Base-by-base conservation (phyloP, 2,113 vertebrate genomes). In the Cairina moschata region DNA sequence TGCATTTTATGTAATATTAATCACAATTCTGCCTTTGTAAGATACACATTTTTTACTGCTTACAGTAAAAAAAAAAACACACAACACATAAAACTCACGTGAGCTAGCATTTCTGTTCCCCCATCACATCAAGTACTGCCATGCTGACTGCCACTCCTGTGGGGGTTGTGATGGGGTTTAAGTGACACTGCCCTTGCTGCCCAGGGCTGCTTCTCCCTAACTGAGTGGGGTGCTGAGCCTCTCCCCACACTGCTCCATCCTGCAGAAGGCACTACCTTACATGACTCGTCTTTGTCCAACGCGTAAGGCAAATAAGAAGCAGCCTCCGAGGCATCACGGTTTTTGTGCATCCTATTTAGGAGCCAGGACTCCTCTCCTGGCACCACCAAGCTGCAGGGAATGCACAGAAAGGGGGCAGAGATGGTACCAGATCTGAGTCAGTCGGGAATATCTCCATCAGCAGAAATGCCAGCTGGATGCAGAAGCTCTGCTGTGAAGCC, bases 11-110 rank as follows among this genome's bases (percentile, higher is more conserved):
- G 28, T 13, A 26, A 36, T 6, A 13, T 13, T 20, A 71, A n/a
- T 38, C 50, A 58, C 9, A 40, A 34, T 21, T 20, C 44, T 60
- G 58, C 9, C 58, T 66, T 74, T 29, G 8, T 10, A 48, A 58
- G 6, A 46, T 0, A 36, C 5, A 55, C 0, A 10, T 3, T 18
- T 82, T 66, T 54, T 44, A 63, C 26, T 55, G 3, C 17, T 63
- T 13, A 68, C 18, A 6, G 22, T 42, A 58, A 80, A 92, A 48
- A 58, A 80, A 92, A 48, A n/a, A n/a, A n/a, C 32, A 29, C 16
- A 40, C 2, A 5, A 2, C 1, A 3, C 3, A 1, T 1, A 71
- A 13, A 21, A 59, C 6, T 72, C 59, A 8, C 3, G 16, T 48
- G 23, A 83, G 54, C 8, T 20, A 54, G 6, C 14, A 58, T 4